phyloP scores from a whole-genome alignment of 2,888 invertebrate genomes.

The Tridacna crocea region DNA sequence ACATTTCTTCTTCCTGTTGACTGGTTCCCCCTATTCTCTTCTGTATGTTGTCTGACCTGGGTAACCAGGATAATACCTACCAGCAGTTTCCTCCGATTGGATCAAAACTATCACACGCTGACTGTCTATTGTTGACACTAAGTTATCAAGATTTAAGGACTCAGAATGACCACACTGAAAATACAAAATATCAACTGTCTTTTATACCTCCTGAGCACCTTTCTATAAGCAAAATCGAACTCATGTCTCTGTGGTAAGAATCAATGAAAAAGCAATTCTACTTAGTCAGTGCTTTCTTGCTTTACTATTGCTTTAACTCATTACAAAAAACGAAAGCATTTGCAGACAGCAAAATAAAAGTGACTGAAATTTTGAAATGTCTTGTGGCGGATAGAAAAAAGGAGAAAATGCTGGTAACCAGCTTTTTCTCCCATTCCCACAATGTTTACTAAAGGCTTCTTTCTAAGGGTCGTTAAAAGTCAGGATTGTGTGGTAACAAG shows the following conservation, averaged over 20 bases:
- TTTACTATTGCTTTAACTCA: too few relatives aligned
- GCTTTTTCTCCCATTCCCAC: too few relatives aligned
- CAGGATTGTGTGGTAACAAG: too few relatives aligned
- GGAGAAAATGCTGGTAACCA: too few relatives aligned
- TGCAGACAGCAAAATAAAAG: too few relatives aligned
- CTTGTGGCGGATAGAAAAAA: too few relatives aligned
- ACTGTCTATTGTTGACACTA: slow-evolving; percentile 85
- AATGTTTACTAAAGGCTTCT: too few relatives aligned
- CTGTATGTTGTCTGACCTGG: slow-evolving; percentile 9
- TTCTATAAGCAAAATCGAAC: neutral
- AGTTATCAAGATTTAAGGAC: slow-evolving; percentile 85
- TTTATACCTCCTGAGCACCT: too few relatives aligned
- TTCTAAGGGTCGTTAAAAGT: too few relatives aligned
- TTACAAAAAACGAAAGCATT: too few relatives aligned
- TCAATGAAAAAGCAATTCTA: neutral
- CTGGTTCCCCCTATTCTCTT: slow-evolving; percentile 7
- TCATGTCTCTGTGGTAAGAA: neutral
- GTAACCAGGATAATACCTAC: slow-evolving; percentile 47
- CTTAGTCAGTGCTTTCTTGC: too few relatives aligned
- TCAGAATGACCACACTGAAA: slow-evolving; percentile 84
- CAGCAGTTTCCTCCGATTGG: slow-evolving; percentile 53
- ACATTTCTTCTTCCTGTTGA: neutral
- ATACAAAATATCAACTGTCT: neutral
- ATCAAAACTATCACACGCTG: slow-evolving; percentile 87
- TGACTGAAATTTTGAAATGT: too few relatives aligned